Base-by-base conservation (phyloP, 2,888 invertebrate species). In the Druceiella hillmani region DNA sequence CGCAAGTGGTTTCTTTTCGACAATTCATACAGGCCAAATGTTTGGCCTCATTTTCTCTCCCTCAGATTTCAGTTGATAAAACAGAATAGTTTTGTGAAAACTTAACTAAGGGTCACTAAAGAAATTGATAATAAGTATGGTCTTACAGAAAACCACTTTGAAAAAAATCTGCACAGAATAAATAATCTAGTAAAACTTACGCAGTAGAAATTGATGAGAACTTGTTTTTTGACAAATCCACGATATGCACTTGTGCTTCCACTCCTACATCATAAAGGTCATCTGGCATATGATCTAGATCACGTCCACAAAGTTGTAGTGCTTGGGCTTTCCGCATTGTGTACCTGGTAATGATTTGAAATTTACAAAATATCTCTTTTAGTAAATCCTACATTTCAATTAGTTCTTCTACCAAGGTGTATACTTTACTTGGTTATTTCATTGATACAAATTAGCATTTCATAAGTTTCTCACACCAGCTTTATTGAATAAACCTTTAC, bases 151-250 rank as follows among this genome's bases (percentile, higher is more conserved):
- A 24, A 31, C 7, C 28, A 30, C 20, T 15, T 17, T 32, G 24
- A 14, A 20, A 32, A 32, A 5, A n/a, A 32, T 10, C 12, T 29
- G 29, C 9, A 29, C 9, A 29, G n/a, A 29, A 7, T 9, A 7
- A 29, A 11, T 11, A 17, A 13, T 36, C 54, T 54, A 9, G 22
- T 10, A n/a, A 36, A 55, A 57, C 59, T 60, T 63, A 83, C 88
- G 83, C 81, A 9, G 62, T 52, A 5, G 92, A 90, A 47, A 92
- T 56, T 2, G 67, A 54, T 2, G 64, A 62, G 1, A 94, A 68
- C 52, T 76, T 78, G 62, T 94, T 94, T 60, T 83, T 86, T 41
- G 87, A 87, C 41, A 93, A 62, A 64, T 93, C 91, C 5, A 91
- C 75, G 32, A 79, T 77, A 36, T 77, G 78, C 5, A 89, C 85